Conservation (phyloP, 2,113 vertebrate species). For the Ceyx margarethae region DNA sequence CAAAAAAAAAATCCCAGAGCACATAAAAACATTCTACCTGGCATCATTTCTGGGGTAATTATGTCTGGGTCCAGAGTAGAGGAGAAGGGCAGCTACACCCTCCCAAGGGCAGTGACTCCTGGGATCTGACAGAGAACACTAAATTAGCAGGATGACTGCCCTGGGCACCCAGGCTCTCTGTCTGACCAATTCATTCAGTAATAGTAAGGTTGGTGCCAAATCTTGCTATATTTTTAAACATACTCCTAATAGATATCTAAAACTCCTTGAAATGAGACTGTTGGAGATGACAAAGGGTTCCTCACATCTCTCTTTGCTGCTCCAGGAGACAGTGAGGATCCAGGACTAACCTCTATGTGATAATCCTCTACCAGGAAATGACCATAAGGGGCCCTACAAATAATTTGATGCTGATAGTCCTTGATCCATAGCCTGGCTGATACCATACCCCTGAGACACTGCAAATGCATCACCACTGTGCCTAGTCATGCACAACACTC, state of each 20-base stretch:
- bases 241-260: not conserved
- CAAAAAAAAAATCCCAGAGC: not conserved
- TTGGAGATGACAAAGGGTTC: not conserved
- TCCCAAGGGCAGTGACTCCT: not conserved
- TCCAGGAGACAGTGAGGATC: not conserved
- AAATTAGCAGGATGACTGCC: not conserved
- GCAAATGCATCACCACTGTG: no score
- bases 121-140: not conserved
- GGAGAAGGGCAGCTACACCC: not conserved
- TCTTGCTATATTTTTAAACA: not conserved
- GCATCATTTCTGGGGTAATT: not conserved
- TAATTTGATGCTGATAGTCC: no score
- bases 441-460: not conserved
- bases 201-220: not conserved
- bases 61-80: not conserved
- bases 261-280: accelerated
- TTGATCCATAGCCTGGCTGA: not conserved
- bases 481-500: not conserved
- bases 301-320: not conserved
- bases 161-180: not conserved
- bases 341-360: not conserved
- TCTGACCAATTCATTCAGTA: not conserved
- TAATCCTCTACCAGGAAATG: not conserved
- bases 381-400: not conserved
- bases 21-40: not conserved